Conservation (phyloP, 64 coral and sea anemone species). For the Hydrozoanthus tunicans region DNA sequence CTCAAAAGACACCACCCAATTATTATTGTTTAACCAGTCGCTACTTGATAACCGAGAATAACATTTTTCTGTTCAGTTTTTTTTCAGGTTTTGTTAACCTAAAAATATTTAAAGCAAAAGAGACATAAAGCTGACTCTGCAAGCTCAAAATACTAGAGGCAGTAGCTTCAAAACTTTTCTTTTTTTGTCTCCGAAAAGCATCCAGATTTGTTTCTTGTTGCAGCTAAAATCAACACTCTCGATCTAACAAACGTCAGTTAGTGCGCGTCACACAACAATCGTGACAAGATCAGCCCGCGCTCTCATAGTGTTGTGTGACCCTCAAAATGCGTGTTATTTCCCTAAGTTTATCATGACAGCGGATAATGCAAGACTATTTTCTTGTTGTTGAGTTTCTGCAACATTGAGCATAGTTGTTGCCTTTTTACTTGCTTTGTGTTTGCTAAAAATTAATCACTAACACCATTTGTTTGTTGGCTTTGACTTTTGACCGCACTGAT, state of each 20-base stretch:
- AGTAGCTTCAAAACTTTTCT: background rate
- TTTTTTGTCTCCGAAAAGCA: background rate
- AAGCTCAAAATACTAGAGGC: background rate
- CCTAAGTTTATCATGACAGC: too few relatives aligned
- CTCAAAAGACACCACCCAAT: background rate
- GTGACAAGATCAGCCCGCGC: background rate
- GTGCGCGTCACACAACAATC: background rate
- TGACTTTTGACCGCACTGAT: too few relatives aligned
- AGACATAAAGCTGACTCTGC: background rate
- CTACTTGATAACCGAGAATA: background rate
- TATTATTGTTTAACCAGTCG: background rate
- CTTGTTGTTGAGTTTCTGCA: too few relatives aligned
- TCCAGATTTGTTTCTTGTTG: slow-evolving; percentile 22
- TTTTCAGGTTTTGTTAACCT: background rate
- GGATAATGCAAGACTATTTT: too few relatives aligned
- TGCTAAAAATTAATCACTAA: too few relatives aligned
- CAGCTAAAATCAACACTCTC: background rate
- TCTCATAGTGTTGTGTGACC: too few relatives aligned
- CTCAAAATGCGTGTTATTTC: too few relatives aligned
- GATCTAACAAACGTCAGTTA: background rate
- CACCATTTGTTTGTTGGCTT: too few relatives aligned
- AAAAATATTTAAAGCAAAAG: background rate
- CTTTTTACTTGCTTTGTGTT: too few relatives aligned
- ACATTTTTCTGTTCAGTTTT: slow-evolving; percentile 21
- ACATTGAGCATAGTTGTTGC: too few relatives aligned